phyloP scores from a whole-genome alignment of 1,140 invertebrate genomes.

The Agraylea sexmaculata region DNA sequence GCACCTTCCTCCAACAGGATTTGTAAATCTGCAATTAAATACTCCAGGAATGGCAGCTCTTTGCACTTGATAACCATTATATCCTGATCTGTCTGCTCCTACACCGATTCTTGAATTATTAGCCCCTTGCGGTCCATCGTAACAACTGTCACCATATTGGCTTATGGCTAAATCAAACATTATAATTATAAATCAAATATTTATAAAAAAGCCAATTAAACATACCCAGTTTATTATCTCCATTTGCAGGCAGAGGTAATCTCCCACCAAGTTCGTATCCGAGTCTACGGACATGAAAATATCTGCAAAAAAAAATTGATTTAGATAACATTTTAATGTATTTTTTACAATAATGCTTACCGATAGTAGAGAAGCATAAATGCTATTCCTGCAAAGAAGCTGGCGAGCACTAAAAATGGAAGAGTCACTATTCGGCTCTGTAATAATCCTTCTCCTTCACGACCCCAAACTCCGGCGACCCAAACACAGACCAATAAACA shows the following conservation, averaged over 20 bases:
- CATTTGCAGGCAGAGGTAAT: conserved; percentile 16
- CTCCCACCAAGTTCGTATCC: conserved; percentile 53
- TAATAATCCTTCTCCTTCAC: conserved; percentile 24
- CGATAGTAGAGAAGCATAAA: conserved; percentile 81
- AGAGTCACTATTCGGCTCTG: conserved; percentile 27
- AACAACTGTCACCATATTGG: conserved; percentile 14
- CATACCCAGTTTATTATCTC: conserved; percentile 20
- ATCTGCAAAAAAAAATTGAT: conserved; percentile 31
- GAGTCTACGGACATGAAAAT: conserved; percentile 54
- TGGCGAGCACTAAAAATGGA: conserved; percentile 43
- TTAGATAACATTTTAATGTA: neutral
- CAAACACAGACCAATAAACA: conserved; percentile 56
- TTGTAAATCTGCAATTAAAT: conserved; percentile 77
- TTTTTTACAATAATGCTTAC: conserved; percentile 25
- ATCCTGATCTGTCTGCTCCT: conserved; percentile 3
- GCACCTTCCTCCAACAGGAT: conserved; percentile 46
- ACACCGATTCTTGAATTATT: conserved; percentile 1
- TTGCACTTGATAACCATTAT: conserved; percentile 23
- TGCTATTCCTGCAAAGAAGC: conserved; percentile 64
- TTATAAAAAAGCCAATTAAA: conserved; percentile 4
- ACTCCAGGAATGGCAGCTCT: conserved; percentile 64
- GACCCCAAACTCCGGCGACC: conserved; percentile 48
- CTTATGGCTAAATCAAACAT: conserved; percentile 1
- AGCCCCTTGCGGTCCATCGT: conserved; percentile 6
- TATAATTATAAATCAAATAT: neutral